phyloP scores from a whole-genome alignment of 2,888 invertebrate species.

The Cephus runcator region DNA sequence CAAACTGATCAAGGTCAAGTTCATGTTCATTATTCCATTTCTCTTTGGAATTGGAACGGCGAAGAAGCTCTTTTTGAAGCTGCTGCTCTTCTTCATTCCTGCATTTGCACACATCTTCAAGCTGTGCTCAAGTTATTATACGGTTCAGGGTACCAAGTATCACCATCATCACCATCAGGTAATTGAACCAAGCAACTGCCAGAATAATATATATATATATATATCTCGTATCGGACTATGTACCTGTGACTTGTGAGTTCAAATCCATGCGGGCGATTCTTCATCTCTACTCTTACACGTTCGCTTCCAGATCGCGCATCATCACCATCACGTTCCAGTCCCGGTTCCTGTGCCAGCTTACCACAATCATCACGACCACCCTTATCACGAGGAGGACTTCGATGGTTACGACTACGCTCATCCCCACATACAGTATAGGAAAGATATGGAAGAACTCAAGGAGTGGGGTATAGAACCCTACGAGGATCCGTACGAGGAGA shows the following conservation, averaged over 20 bases:
- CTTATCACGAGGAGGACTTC: slow-evolving; percentile 54
- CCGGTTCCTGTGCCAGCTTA: slow-evolving; percentile 59
- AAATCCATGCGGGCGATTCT: neutral
- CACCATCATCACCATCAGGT: slow-evolving; percentile 83
- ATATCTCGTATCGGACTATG: neutral
- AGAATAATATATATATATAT: no score
- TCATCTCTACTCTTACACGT: neutral
- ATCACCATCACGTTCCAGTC: slow-evolving; percentile 74
- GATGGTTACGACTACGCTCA: slow-evolving; percentile 58
- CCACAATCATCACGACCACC: slow-evolving; percentile 48
- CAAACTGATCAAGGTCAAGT: slow-evolving; percentile 82
- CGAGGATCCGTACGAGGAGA: slow-evolving; percentile 47
- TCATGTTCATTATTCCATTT: slow-evolving; percentile 82
- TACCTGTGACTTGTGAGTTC: neutral
- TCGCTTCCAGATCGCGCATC: slow-evolving; percentile 75
- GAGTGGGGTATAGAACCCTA: slow-evolving; percentile 62
- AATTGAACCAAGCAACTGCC: slow-evolving; percentile 15
- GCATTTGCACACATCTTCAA: slow-evolving; percentile 86
- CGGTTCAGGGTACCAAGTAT: slow-evolving; percentile 78
- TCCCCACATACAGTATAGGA: slow-evolving; percentile 59
- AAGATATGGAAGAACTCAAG: slow-evolving; percentile 59
- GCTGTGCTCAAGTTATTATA: slow-evolving; percentile 84
- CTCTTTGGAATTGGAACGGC: slow-evolving; percentile 84
- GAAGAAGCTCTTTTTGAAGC: slow-evolving; percentile 84
- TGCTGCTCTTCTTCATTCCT: slow-evolving; percentile 84